Percentiles rank a stretch among this genome's conserved stretches.
Evolutionary conservation across 1,140 invertebrate species (phyloP).

Genomic region (Drosophila pectinifera): DNA sequence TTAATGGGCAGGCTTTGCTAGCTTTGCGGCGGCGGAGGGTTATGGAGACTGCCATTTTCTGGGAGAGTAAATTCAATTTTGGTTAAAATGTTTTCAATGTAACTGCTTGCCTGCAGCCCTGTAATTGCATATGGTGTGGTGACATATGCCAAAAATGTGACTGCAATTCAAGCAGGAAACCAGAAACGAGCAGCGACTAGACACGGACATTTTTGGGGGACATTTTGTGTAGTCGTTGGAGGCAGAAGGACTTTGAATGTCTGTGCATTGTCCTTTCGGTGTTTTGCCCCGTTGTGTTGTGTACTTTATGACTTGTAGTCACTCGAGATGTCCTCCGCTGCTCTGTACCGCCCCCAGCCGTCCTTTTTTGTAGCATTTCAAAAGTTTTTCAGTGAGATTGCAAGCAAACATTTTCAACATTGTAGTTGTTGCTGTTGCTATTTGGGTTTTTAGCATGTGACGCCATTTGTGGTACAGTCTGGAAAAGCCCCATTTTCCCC

Average conservation of each 20-base stretch:
- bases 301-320: slow-evolving; percentile 80
- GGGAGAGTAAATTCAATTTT: slow-evolving; percentile 46
- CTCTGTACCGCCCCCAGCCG: slow-evolving; percentile 4
- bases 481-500: slow-evolving; percentile 5
- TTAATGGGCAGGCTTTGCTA: slow-evolving; percentile 42
- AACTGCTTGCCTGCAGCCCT: slow-evolving; percentile 16
- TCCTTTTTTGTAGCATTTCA: slow-evolving; percentile 36
- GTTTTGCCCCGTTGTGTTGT: slow-evolving; percentile 57
- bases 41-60: slow-evolving; percentile 3
- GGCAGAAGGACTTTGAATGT: slow-evolving; percentile 39
- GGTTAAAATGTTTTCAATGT: slow-evolving; percentile 61
- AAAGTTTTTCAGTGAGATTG: slow-evolving; percentile 67
- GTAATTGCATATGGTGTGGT: slow-evolving; percentile 62
- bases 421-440: slow-evolving; percentile 37
- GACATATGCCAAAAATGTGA: slow-evolving; percentile 73
- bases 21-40: background rate
- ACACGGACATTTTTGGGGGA: slow-evolving; percentile 63
- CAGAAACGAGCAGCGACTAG: slow-evolving; percentile 32
- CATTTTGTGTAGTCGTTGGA: slow-evolving; percentile 66
- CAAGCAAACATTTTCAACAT: slow-evolving; percentile 52
- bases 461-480: slow-evolving; percentile 43
- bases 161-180: slow-evolving; percentile 66
- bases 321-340: slow-evolving; percentile 41
- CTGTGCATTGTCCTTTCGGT: slow-evolving; percentile 35
- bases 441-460: slow-evolving; percentile 54